phyloP scores from a whole-genome alignment of 2,888 invertebrate genomes.

The Ophion ellenae region DNA sequence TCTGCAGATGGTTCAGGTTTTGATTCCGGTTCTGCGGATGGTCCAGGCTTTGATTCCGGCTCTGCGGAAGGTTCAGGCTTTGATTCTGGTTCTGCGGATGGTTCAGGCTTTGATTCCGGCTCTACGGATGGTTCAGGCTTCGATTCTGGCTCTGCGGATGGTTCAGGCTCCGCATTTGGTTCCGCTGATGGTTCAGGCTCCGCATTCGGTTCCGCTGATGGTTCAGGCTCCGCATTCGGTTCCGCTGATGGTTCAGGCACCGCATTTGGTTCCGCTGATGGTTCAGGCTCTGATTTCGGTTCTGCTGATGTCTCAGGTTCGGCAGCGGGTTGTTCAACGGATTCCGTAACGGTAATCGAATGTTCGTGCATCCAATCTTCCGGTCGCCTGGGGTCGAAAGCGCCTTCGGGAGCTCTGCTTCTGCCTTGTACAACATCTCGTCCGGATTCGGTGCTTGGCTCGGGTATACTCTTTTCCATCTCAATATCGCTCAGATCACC shows the following conservation, averaged over 20 bases:
- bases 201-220: constrained; percentile 72
- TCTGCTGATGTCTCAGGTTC: constrained; percentile 74
- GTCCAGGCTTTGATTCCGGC: constrained; percentile 65
- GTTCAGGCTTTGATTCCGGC: constrained; percentile 62
- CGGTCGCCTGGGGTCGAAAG: constrained; percentile 68
- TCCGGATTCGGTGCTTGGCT: constrained; percentile 69
- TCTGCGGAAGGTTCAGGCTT: constrained; percentile 62
- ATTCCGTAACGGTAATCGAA: constrained; percentile 62
- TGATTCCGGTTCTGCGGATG: constrained; percentile 66
- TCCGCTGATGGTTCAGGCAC: constrained; percentile 72
- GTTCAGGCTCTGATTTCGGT: constrained; percentile 60
- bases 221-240: constrained; percentile 70
- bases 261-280: constrained; percentile 59
- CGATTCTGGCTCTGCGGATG: constrained; percentile 66
- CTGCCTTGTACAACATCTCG: constrained; percentile 77
- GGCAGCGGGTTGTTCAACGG: constrained; percentile 61
- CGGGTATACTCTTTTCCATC: constrained; percentile 71
- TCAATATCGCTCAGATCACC: constrained; percentile 75
- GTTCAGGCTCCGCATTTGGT: constrained; percentile 72
- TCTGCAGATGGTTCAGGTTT: constrained; percentile 60
- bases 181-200: constrained; percentile 61
- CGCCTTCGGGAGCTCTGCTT: constrained; percentile 72
- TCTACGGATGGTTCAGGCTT: constrained; percentile 70
- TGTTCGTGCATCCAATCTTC: constrained; percentile 70
- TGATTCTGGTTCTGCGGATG: constrained; percentile 51